phyloP scores from a whole-genome alignment of 2,113 vertebrate species.

The Acinonyx jubatus region DNA sequence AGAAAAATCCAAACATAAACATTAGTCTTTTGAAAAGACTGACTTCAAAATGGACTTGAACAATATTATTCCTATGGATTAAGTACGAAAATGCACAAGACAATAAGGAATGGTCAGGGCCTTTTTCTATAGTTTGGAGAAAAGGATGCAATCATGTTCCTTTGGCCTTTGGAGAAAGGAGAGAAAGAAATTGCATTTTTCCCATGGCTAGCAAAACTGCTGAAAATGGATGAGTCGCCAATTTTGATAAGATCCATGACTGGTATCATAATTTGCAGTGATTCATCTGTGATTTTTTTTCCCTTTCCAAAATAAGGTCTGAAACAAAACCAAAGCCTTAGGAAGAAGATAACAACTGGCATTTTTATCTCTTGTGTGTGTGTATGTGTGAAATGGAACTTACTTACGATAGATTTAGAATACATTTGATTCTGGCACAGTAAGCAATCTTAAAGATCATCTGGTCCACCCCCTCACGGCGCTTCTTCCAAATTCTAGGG shows the following conservation, averaged over 20 bases:
- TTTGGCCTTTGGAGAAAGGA: constrained; percentile 58
- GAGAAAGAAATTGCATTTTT: constrained; percentile 50
- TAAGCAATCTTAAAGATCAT: constrained; percentile 53
- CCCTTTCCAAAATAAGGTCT: constrained; percentile 66
- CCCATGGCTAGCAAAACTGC: constrained; percentile 63
- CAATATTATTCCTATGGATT: constrained; percentile 7
- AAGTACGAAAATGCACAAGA: background rate
- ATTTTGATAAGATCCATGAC: constrained; percentile 75
- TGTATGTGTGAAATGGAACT: constrained; percentile 58
- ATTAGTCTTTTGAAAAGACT: constrained; percentile 14
- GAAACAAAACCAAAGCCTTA: constrained; percentile 73
- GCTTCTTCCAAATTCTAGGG: background rate
- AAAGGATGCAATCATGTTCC: constrained; percentile 27
- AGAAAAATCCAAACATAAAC: constrained; percentile 32
- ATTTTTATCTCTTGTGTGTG: constrained; percentile 61
- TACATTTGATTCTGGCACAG: constrained; percentile 29
- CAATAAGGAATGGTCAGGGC: background rate
- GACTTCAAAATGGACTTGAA: background rate
- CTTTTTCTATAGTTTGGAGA: background rate
- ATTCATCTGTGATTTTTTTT: constrained; percentile 72
- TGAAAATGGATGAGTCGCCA: constrained; percentile 65
- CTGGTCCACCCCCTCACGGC: background rate
- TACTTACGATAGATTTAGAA: constrained; percentile 48
- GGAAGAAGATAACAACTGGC: constrained; percentile 65
- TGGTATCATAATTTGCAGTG: constrained; percentile 68